Base-by-base conservation (phyloP, 53 echinoderm and acorn worm genomes). In the Holothuria scabra region DNA sequence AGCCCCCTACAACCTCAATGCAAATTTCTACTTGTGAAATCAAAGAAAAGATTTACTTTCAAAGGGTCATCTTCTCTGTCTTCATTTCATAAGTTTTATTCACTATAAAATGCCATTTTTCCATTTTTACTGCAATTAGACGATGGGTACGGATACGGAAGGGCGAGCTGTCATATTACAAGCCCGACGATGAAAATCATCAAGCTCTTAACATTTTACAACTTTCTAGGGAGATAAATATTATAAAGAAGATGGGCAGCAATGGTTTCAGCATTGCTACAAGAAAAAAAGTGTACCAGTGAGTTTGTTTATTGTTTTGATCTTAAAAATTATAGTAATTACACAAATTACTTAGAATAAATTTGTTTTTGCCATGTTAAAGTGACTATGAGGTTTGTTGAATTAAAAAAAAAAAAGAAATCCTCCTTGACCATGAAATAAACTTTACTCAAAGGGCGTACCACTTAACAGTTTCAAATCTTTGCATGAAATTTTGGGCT, bases 131-230 rank as follows among this genome's bases (percentile, higher is more conserved):
- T 65, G 25, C 31, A 65, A 65, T 8, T 76, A 99, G 99, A 87
- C 89, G 99, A 35, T 99, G 99, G 99, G 95, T 99, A 22, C 89
- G 99, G 28, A 99, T 99, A 55, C 69, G 99, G 67, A 92, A 99
- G 82, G 99, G 99, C 18, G 99, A 99, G 61, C 59, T 99, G 31
- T 99, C 99, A 5, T 99, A 99, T 76, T 99, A 99, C 91, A 99
- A 99, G 76, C 99, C 94, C 25, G 99, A 94, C 86, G 99, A 99
- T 65, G 99, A 99, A 61, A 92, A 95, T 79, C 99, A 99, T 72
- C 95, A 95, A 52, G 99, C 99, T 29, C 86, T 99, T 55, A 99
- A 99, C 86, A 95, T 99, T 59, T 79, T 99, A 20, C 94, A 99
- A 75, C 94, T 99, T 12, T 92, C 94, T 56, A 88, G 91, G 69